Evolutionary conservation across 2,888 invertebrate genomes (phyloP), one percentile per base, ranked within the genome.

Genomic region (Azorinus chamasolen): DNA sequence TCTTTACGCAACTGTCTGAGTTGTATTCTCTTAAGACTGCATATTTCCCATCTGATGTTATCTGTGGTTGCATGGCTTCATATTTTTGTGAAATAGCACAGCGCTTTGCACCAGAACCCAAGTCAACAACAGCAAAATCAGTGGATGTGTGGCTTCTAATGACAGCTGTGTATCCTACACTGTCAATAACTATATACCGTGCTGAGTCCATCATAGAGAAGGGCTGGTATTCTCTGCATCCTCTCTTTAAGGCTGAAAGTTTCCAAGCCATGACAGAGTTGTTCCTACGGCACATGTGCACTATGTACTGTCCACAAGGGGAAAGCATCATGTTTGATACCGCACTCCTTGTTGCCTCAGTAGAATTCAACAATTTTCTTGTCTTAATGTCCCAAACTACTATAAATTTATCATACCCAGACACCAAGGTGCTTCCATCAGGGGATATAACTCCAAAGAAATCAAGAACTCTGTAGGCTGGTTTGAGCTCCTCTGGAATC

Each of bases 41-140:
- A 68, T 84, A 82, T 61, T 75, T 76, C 14, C 87, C 87, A 75
- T 86, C 83, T 14, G 65, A 58, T 1, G 84, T 75, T 2, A 87
- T 58, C 2, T 39, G 37, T 12, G 87, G 86, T 41, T 65, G 48
- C 83, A 83, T 81, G 8, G 64, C 76, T 43, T 84, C 83, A 55
- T 71, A 78, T 0, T 80, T 75, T 18, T 62, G n/a, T 0, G 83
- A 73, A 16, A 84, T 70, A 1, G 53, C 59, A 12, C 70, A 77
- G 25, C 69, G 71, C 20, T 76, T 68, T 4, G 45, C 55, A 1
- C 87, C 86, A 8, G 50, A 39, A 2, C 45, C 43, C 1, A 85
- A 43, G 68, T 86, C 84, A 22, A 87, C 51, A 0, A 87, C 71
- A 2, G 68, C 68, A 43, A 84, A 68, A 45, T 87, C 88, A 37